phyloP scores from a whole-genome alignment of 2,888 invertebrate genomes.

The Ptychoptera contaminata region DNA sequence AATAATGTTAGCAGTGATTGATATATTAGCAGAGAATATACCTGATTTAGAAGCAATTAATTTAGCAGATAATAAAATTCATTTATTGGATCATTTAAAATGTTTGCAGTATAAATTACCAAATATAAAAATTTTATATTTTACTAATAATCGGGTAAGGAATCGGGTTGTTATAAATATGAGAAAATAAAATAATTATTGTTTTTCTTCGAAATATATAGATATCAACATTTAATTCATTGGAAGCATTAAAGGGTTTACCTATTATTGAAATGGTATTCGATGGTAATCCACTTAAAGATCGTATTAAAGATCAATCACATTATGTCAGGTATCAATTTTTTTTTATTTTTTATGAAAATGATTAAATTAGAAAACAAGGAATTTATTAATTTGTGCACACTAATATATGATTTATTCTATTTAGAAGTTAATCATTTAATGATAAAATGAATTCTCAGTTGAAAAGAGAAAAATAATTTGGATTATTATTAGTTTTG shows the following conservation, averaged over 20 bases:
- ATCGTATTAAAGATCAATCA: slow-evolving; percentile 57
- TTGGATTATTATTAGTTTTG: no score
- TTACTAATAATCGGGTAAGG: slow-evolving; percentile 66
- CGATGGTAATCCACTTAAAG: slow-evolving; percentile 66
- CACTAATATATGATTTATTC: background rate
- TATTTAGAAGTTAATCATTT: background rate
- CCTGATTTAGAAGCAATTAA: slow-evolving; percentile 69
- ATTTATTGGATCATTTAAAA: slow-evolving; percentile 49
- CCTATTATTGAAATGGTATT: slow-evolving; percentile 24
- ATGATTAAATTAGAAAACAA: background rate
- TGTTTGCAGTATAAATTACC: slow-evolving; percentile 49
- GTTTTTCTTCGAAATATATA: slow-evolving; percentile 26
- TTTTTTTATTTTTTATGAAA: background rate
- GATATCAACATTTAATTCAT: slow-evolving; percentile 46
- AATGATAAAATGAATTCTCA: no score
- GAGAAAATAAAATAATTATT: slow-evolving; percentile 2
- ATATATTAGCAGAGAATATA: slow-evolving; percentile 70
- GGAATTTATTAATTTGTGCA: background rate
- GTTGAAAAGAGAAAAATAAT: no score
- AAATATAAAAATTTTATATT: slow-evolving; percentile 57
- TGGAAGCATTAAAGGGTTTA: slow-evolving; percentile 53
- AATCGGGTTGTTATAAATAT: background rate
- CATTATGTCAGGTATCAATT: slow-evolving; percentile 67
- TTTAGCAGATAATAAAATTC: slow-evolving; percentile 63
- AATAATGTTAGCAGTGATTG: slow-evolving; percentile 55